Percentiles rank a stretch among this genome's conserved stretches.
Evolutionary conservation across 2,797 vertebrate genomes (phyloP).

Genomic region (Toxotes lorentzi): DNA sequence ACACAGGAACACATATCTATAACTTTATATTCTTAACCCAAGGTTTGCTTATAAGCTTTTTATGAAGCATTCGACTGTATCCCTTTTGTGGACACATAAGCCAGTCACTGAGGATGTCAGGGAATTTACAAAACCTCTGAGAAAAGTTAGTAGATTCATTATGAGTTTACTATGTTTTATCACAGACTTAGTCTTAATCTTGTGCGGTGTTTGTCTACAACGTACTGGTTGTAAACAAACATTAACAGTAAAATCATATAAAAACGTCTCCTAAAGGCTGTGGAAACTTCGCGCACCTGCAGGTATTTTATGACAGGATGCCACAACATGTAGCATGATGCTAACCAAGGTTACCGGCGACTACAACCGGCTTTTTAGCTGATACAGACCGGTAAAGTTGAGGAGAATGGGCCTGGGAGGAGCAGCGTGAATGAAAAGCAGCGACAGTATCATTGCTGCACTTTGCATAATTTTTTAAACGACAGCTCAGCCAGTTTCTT

Average conservation of each 20-base stretch:
- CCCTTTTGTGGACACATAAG: no score
- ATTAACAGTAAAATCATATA: not conserved
- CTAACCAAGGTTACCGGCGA: constrained; percentile 61
- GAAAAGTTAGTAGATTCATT: no score
- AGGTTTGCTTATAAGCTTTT: no score
- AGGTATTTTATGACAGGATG: constrained; percentile 9
- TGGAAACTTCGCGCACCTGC: constrained; percentile 44
- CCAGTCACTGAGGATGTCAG: no score
- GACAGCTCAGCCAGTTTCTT: not conserved
- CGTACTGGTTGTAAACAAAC: not conserved
- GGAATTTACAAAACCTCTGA: no score
- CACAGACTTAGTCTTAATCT: no score
- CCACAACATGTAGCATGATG: constrained; percentile 31
- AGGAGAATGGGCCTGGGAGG: not conserved
- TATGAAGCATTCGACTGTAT: no score
- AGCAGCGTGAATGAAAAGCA: not conserved
- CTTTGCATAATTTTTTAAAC: not conserved
- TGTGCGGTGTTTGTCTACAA: no score
- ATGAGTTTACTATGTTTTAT: no score
- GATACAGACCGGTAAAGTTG: not conserved
- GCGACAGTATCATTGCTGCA: not conserved
- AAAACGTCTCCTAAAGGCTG: not conserved
- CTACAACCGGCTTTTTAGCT: constrained; percentile 2
- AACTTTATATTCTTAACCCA: no score
- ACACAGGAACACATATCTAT: not conserved